Evolutionary conservation across 1,140 invertebrate species (phyloP), one percentile per base, ranked within the genome.

Genomic region (Branchinecta lindahli): DNA sequence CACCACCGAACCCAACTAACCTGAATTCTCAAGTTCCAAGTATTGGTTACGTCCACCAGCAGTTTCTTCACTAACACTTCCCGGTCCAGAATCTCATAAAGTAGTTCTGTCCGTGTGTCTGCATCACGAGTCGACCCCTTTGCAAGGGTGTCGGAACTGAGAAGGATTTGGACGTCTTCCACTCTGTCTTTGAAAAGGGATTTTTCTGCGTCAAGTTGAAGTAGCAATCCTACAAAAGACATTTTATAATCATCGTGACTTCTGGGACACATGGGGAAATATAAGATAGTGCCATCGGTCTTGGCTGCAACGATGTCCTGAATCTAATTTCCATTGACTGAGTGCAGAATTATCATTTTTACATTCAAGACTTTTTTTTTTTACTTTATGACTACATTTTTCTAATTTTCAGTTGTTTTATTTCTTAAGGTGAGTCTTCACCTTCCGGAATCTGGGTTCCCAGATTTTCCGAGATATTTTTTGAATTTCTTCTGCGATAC

Each of bases 151-250:
- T 85, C 84, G 0, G 85, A 86, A 0, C 85, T 87, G 9, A 88
- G 74, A 73, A 85, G 85, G 18, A 87, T 73, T 74, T 91, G 88
- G 66, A 89, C 84, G 72, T 88, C 85, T 76, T 89, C 88, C 67
- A 89, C 85, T 75, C 84, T 86, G 69, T 84, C 83, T 73, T 88
- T 88, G 70, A 90, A 90, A 46, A 80, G 78, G n/a, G 81, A 79
- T 72, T 86, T 84, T 76, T 91, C 88, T 70, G 85, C 85, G 4
- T 81, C 75, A 0, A 88, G 73, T 33, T 83, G 82, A 15, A 84
- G 82, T 70, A 86, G 85, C 12, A 84, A 75, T 20, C 75, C 78
- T 44, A 72, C 70, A 8, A 74, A 67, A 46, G 75, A 73, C 47
- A 74, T 75, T 73, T 68, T 33, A 5, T 33, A 33, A 3, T 33